Evolutionary conservation across 2,888 invertebrate species (phyloP).

Genomic region (Drosophila conformis): DNA sequence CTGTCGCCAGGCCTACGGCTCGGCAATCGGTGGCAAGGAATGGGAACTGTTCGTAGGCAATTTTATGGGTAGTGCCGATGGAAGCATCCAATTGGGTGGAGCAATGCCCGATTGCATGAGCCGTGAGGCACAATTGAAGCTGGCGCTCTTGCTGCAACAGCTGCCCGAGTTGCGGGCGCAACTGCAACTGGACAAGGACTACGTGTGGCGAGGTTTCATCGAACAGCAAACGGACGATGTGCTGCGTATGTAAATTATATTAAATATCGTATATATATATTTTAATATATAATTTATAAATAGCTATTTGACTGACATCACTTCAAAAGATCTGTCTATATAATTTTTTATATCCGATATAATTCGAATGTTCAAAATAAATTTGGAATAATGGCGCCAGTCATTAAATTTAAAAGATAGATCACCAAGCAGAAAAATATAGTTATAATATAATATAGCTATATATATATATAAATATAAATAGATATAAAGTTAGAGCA

Average conservation of each 20-base stretch:
- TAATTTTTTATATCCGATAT: too few species aligned
- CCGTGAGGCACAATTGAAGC: constrained; percentile 80
- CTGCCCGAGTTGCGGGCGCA: constrained; percentile 74
- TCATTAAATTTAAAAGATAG: too few species aligned
- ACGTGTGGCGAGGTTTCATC: constrained; percentile 81
- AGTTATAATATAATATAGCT: too few species aligned
- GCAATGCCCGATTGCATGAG: constrained; percentile 80
- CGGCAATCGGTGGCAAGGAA: constrained; percentile 87
- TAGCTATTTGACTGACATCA: not conserved
- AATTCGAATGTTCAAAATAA: too few species aligned
- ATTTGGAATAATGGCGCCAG: too few species aligned
- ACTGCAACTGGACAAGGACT: constrained; percentile 82
- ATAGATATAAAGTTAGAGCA: too few species aligned
- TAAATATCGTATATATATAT: not conserved
- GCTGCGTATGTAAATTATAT: constrained; percentile 86
- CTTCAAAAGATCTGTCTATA: too few species aligned
- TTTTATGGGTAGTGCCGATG: constrained; percentile 81
- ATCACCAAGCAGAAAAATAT: too few species aligned
- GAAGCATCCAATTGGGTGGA: constrained; percentile 47
- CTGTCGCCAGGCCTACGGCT: constrained; percentile 88
- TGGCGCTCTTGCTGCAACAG: constrained; percentile 76
- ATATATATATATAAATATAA: too few species aligned
- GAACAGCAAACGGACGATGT: constrained; percentile 83
- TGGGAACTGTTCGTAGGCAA: constrained; percentile 85
- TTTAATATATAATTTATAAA: not conserved